Conservation (phyloP, 1,140 invertebrate species). For the Aleiodes sp. region DNA sequence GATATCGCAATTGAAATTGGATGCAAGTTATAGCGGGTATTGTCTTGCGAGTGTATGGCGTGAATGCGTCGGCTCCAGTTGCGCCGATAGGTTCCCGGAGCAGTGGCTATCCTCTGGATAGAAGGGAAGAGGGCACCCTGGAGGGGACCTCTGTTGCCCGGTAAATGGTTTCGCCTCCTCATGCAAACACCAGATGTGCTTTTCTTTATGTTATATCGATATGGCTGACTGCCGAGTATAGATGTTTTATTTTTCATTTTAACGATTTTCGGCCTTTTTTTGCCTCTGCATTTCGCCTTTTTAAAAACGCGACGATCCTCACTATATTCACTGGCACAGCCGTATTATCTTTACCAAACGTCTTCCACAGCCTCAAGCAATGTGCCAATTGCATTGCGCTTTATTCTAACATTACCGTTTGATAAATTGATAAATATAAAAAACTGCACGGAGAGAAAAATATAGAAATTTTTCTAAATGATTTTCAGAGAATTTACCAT, state of each 20-base stretch:
- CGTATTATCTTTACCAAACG: background rate
- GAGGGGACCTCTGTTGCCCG: slow-evolving; percentile 24
- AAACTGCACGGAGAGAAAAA: too few species aligned
- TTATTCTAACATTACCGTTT: background rate
- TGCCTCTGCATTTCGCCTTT: too few species aligned
- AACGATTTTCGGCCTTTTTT: too few species aligned
- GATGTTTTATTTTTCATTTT: background rate
- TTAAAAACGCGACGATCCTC: background rate
- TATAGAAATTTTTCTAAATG: too few species aligned
- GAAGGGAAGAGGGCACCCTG: background rate
- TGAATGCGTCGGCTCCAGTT: slow-evolving; percentile 32
- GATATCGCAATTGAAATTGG: slow-evolving; percentile 30
- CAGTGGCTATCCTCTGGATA: background rate
- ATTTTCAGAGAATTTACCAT: too few species aligned
- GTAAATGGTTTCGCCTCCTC: slow-evolving; percentile 23
- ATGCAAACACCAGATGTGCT: slow-evolving; percentile 40
- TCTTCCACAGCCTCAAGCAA: background rate
- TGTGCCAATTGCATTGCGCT: background rate
- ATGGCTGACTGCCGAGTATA: slow-evolving; percentile 1
- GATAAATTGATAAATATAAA: background rate
- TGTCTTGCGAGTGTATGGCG: slow-evolving; percentile 25
- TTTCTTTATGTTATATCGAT: slow-evolving; percentile 42
- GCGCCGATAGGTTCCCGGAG: slow-evolving; percentile 14
- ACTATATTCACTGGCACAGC: background rate
- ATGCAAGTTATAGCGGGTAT: slow-evolving; percentile 28